Evolutionary conservation across 2,113 vertebrate genomes (phyloP).

Genomic region (Mobula birostris): DNA sequence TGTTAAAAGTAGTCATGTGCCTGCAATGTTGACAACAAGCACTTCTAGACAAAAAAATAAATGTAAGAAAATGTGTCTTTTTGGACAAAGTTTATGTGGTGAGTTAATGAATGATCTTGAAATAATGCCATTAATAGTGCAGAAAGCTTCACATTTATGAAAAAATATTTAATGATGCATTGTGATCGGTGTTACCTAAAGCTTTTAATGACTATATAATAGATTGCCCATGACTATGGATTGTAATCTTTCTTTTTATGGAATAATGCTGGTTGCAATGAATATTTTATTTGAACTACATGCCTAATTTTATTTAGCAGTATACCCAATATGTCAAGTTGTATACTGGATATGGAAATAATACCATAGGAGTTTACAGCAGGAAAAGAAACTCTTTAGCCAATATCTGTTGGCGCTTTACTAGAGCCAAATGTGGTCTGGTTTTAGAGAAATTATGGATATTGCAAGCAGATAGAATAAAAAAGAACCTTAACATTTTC

Average conservation of each 20-base stretch:
- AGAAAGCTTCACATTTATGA: background rate
- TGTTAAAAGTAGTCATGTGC: background rate
- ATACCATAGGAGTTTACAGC: background rate
- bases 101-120: background rate
- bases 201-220: background rate
- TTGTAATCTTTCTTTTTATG: background rate
- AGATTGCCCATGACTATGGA: background rate
- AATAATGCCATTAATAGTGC: background rate
- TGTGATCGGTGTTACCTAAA: background rate
- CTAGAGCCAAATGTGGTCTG: background rate
- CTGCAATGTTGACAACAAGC: background rate
- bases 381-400: background rate
- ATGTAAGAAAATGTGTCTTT: too few relatives aligned
- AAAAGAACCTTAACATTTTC: background rate
- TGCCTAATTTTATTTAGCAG: background rate
- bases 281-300: background rate
- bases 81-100: background rate
- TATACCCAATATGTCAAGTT: background rate
- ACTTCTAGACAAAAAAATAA: background rate
- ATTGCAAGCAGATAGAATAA: background rate
- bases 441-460: background rate
- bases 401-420: background rate
- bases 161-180: background rate
- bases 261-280: background rate
- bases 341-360: background rate